A percentile compares a stretch with the other conserved stretches of the same genome.
phyloP scores from a whole-genome alignment of 2,113 vertebrate species.

The Lasiurus cinereus region DNA sequence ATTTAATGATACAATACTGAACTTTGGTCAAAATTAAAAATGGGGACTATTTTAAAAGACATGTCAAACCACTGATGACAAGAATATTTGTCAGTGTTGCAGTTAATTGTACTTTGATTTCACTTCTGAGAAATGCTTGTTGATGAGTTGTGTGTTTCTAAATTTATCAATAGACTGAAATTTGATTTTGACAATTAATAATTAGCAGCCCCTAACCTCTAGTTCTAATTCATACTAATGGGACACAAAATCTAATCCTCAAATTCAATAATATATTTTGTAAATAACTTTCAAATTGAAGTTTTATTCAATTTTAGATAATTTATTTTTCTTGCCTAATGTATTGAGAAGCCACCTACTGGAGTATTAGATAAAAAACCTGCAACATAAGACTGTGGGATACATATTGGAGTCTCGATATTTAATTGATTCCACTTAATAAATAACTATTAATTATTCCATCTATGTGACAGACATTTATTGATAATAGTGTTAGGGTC shows the following conservation, averaged over 20 bases:
- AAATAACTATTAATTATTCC: conserved; percentile 29
- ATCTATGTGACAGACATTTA: neutral
- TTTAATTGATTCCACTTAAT: neutral
- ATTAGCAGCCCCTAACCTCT: neutral
- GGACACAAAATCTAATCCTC: neutral
- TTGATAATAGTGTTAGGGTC: neutral
- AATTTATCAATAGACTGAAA: conserved; percentile 33
- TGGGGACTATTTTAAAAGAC: conserved; percentile 44
- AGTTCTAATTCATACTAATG: neutral
- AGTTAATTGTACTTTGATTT: conserved; percentile 32
- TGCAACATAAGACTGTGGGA: neutral
- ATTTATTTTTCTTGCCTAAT: conserved; percentile 5
- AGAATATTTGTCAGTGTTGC: conserved; percentile 1
- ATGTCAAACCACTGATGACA: neutral
- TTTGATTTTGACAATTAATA: conserved; percentile 38
- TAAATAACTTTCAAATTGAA: conserved; percentile 19
- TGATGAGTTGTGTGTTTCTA: neutral
- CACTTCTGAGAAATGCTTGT: conserved; percentile 35
- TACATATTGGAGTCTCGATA: neutral
- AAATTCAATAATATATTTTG: neutral
- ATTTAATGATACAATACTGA: conserved; percentile 22
- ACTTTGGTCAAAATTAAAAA: conserved; percentile 62
- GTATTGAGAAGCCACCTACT: neutral
- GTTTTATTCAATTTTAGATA: conserved; percentile 31
- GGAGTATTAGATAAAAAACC: neutral